phyloP scores from a whole-genome alignment of 2,113 vertebrate genomes.

The Amazona guildingii region DNA sequence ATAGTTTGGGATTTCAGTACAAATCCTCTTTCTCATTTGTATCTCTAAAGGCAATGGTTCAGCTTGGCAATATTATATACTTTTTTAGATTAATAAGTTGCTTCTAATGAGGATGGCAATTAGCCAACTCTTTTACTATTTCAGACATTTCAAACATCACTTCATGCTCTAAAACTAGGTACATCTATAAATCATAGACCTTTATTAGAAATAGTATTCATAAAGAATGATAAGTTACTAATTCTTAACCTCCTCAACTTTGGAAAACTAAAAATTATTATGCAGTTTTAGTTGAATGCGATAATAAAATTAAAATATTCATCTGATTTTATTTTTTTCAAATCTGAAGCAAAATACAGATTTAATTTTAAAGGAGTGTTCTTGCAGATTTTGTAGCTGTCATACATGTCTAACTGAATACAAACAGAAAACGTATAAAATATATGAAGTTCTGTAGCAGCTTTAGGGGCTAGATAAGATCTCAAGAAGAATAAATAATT shows the following conservation, averaged over 20 bases:
- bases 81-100: not conserved
- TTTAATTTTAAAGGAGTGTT: not conserved
- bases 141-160: not conserved
- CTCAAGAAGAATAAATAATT: not conserved
- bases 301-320: not conserved
- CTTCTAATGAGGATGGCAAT: not conserved
- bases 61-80: not conserved
- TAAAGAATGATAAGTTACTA: not conserved
- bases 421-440: not conserved
- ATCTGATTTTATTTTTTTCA: not conserved
- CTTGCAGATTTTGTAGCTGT: not conserved
- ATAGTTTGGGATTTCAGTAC: not conserved
- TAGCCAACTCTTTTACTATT: not conserved
- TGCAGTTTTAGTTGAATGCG: not conserved
- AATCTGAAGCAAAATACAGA: not conserved
- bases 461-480: not conserved
- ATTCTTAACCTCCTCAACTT: not conserved
- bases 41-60: not conserved
- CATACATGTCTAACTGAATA: not conserved
- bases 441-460: not conserved
- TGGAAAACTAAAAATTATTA: not conserved
- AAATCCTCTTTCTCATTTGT: not conserved
- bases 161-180: not conserved
- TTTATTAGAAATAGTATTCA: not conserved
- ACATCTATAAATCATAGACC: not conserved